phyloP scores from a whole-genome alignment of 2,113 vertebrate species.

The Eubucco bourcierii region DNA sequence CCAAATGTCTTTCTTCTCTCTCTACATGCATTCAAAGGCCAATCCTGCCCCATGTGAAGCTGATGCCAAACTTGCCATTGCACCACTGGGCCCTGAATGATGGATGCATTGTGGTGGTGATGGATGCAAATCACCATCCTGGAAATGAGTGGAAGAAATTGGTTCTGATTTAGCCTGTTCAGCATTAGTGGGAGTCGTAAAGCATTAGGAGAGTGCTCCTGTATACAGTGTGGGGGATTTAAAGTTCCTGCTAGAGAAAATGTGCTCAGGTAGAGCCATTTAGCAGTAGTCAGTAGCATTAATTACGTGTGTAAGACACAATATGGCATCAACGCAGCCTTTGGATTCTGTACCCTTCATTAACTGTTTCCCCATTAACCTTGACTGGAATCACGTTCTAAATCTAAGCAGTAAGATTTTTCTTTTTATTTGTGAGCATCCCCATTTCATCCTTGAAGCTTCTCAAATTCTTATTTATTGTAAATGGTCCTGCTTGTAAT shows the following conservation, averaged over 20 bases:
- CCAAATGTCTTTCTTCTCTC: not conserved
- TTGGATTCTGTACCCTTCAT: slow-evolving; percentile 80
- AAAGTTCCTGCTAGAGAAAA: slow-evolving; percentile 69
- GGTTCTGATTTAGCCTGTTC: slow-evolving; percentile 60
- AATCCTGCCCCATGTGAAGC: not conserved
- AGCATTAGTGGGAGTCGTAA: slow-evolving; percentile 61
- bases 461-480: slow-evolving; percentile 78
- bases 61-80: slow-evolving; percentile 9
- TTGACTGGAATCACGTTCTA: slow-evolving; percentile 75
- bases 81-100: slow-evolving; percentile 4
- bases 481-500: slow-evolving; percentile 79
- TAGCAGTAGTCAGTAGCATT: slow-evolving; percentile 72
- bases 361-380: slow-evolving; percentile 81
- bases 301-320: slow-evolving; percentile 78
- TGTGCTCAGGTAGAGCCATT: slow-evolving; percentile 71
- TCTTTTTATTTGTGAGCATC: slow-evolving; percentile 74
- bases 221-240: slow-evolving; percentile 62
- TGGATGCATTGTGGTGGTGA: slow-evolving; percentile 35
- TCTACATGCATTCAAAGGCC: not conserved
- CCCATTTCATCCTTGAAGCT: slow-evolving; percentile 76
- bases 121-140: slow-evolving; percentile 56
- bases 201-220: slow-evolving; percentile 56
- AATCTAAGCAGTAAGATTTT: slow-evolving; percentile 67
- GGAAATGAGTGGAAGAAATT: slow-evolving; percentile 41
- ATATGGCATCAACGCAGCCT: slow-evolving; percentile 72